Base-by-base conservation (phyloP, 2,888 invertebrate species). In the Phlogophora meticulosa region DNA sequence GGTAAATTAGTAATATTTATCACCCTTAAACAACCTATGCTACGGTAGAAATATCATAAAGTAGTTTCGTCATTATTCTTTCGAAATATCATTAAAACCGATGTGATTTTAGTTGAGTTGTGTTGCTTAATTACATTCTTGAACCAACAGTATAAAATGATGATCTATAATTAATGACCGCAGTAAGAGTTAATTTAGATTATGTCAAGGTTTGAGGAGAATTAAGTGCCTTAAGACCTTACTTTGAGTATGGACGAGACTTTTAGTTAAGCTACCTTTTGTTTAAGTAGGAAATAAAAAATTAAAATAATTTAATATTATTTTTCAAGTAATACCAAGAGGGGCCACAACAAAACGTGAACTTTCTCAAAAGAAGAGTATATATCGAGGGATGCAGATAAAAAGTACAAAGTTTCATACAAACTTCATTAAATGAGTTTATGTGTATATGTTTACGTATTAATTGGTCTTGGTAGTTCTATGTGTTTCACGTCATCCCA, bases 281-380 rank as follows among this genome's bases (percentile, higher is more conserved):
- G 34, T 43, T 40, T 58, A 51, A 34, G 69, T 73, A 58, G 13
- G 20, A 70, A 76, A 59, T 74, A 75, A 73, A 74, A 71, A 66
- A 80, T 83, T 85, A 81, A 82, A 85, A 87, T 80, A 64, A 82
- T 89, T 86, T 85, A 85, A 83, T 92, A 87, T 93, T 92, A 83
- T 93, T 91, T 93, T 93, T 94, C 94, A 94, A 94, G 94, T 93
- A 92, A 91, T 92, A 82, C 86, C 90, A 94, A 93, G 94, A 90
- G 93, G 90, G 90, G 90, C 93, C 72, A 81, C 91, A 88, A 87
- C 91, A 92, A 93, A 92, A 90, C 90, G 88, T 92, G 93, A 93
- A 90, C 79, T 85, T 87, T 83, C 80, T 84, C 84, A 86, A 76
- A 77, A 88, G 91, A 89, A 87, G 88, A 89, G 75, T 88, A 78